phyloP scores from a whole-genome alignment of 1,140 invertebrate species.

The Ceratitis capitata region DNA sequence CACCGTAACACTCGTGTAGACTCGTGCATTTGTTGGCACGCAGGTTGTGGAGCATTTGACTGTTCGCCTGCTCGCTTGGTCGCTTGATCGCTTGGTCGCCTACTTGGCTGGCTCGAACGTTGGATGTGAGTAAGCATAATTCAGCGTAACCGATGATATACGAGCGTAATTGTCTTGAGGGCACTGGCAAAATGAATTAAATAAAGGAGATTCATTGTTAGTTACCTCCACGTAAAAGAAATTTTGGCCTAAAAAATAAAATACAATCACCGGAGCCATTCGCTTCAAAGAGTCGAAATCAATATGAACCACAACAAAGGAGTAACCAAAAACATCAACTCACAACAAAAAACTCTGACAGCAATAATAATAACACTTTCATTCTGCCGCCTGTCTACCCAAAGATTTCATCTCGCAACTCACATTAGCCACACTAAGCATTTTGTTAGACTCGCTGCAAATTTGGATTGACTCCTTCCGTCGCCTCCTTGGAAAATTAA shows the following conservation, averaged over 20 bases:
- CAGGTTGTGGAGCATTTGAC: not conserved
- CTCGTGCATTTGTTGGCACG: not conserved
- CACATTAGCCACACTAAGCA: not conserved
- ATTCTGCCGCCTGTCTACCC: not conserved
- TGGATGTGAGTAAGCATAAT: not conserved
- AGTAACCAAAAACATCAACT: constrained; percentile 34
- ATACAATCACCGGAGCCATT: not conserved
- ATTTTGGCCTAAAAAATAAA: constrained; percentile 36
- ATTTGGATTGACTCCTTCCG: not conserved
- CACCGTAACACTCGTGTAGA: constrained; percentile 12
- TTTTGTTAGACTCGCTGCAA: not conserved
- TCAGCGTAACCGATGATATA: constrained; percentile 37
- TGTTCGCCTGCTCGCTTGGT: no score
- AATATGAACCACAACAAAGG: constrained; percentile 9
- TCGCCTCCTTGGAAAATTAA: not conserved
- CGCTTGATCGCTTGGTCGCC: not conserved
- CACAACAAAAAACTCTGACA: constrained; percentile 34
- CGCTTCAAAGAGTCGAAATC: constrained; percentile 2
- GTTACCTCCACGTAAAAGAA: not conserved
- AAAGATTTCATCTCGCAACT: constrained; percentile 37
- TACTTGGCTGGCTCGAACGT: not conserved
- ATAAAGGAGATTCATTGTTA: constrained; percentile 30
- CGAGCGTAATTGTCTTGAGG: constrained; percentile 43
- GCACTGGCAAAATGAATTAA: constrained; percentile 42
- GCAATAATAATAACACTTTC: constrained; percentile 31